Percentiles rank a stretch among this genome's conserved stretches.
These are phyloP conservation scores for Tachina grossa DNA, from an alignment of 2,888 invertebrate species.

Conservation along the genomic window DNA sequence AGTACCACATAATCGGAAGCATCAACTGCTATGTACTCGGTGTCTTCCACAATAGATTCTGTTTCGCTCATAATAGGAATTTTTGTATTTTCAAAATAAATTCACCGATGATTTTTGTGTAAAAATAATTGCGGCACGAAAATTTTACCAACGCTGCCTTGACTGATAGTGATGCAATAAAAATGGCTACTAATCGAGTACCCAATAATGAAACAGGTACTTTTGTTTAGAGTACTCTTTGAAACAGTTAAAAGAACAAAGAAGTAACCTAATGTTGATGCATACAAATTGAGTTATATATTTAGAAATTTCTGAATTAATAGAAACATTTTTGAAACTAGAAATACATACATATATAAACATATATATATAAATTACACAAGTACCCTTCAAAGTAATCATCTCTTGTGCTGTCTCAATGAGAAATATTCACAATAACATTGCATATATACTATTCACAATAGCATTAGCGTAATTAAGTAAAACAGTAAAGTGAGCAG, in stretches of 20 bases:
- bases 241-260: not conserved
- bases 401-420: not conserved
- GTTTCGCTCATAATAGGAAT: slow-evolving; percentile 66
- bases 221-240: not conserved
- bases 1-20: slow-evolving; percentile 62
- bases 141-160: slow-evolving; percentile 70
- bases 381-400: not conserved
- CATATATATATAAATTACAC: too few species aligned
- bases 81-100: slow-evolving; percentile 59
- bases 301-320: too few species aligned
- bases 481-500: too few species aligned
- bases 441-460: not conserved
- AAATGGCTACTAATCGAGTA: not conserved
- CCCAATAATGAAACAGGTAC: not conserved
- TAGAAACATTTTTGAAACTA: too few species aligned
- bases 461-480: not conserved
- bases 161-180: slow-evolving; percentile 14
- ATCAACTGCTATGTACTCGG: slow-evolving; percentile 64
- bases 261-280: not conserved
- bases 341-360: too few species aligned
- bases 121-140: slow-evolving; percentile 62
- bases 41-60: slow-evolving; percentile 65
- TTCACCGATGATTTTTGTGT: slow-evolving; percentile 70
- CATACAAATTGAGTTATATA: too few species aligned
- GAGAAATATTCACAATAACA: not conserved